Conservation (phyloP, 2,113 vertebrate genomes). For the Sinocyclocheilus rhinocerous region DNA sequence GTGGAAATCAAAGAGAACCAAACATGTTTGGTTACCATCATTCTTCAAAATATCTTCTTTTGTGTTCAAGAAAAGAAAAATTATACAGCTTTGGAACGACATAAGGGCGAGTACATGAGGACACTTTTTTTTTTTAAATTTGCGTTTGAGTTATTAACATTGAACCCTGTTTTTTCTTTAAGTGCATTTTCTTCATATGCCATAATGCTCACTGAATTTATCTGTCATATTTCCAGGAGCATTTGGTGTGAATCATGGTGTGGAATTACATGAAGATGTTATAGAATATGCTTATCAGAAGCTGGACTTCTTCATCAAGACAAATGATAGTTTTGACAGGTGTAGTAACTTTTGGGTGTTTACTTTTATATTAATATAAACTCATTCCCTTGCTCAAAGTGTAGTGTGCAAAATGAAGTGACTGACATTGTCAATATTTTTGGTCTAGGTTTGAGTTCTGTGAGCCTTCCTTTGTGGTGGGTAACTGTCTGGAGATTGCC, state of each 20-base stretch:
- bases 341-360: constrained; percentile 48
- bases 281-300: constrained; percentile 86
- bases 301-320: constrained; percentile 86
- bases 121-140: neutral
- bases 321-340: constrained; percentile 88
- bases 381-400: neutral
- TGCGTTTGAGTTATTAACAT: neutral
- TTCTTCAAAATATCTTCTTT: neutral
- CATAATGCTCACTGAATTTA: neutral
- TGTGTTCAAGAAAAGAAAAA: neutral
- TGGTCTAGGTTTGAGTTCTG: constrained; percentile 86
- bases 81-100: neutral
- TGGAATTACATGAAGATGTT: constrained; percentile 86
- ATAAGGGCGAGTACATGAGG: neutral
- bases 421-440: neutral
- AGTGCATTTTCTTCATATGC: neutral
- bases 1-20: neutral
- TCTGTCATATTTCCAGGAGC: constrained; percentile 72
- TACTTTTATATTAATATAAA: neutral
- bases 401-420: neutral
- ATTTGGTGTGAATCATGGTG: constrained; percentile 87
- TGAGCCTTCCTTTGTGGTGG: constrained; percentile 85
- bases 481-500: constrained; percentile 87
- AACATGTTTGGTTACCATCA: neutral
- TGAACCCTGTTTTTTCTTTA: neutral